Percentiles rank a stretch among this genome's conserved stretches.
Conservation (phyloP, 37 sponge, comb jelly and placozoan species). For the Bolinopsis microptera region DNA sequence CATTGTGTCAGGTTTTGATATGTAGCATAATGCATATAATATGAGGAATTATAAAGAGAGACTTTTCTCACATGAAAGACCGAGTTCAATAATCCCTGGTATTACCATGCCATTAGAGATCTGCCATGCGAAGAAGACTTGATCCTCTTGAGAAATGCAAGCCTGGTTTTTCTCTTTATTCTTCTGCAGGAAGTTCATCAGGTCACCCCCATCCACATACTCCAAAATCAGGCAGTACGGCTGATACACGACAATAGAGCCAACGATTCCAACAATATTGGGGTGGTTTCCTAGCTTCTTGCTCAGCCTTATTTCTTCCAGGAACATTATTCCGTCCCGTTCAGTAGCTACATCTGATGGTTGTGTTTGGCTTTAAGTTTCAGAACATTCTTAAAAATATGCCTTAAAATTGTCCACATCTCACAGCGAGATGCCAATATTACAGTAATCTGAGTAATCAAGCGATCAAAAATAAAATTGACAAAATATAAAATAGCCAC, state of each 20-base stretch:
- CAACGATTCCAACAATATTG: conserved; percentile 32
- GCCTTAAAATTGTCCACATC: too few species aligned
- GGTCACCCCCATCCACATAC: conserved; percentile 16
- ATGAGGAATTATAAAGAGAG: too few species aligned
- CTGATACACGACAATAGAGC: conserved; percentile 19
- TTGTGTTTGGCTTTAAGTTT: too few species aligned
- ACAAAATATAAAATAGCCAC: too few species aligned
- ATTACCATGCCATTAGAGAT: conserved; percentile 38
- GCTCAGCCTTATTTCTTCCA: conserved; percentile 38
- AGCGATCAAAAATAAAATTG: too few species aligned
- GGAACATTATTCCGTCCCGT: conserved; percentile 21
- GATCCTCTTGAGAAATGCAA: neutral
- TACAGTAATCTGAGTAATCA: too few species aligned
- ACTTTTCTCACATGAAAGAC: too few species aligned
- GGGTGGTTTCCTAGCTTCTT: conserved; percentile 60
- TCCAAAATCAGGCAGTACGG: conserved; percentile 23
- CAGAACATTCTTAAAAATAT: too few species aligned
- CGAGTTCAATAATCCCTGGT: too few species aligned
- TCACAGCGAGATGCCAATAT: too few species aligned
- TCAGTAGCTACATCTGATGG: conserved; percentile 29
- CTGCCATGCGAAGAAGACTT: conserved; percentile 38
- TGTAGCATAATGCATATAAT: too few species aligned
- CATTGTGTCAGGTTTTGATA: too few species aligned
- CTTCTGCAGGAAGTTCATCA: neutral
- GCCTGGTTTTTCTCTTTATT: neutral